phyloP scores from a whole-genome alignment of 1,140 invertebrate species.

The Alviniconcha marisindica region DNA sequence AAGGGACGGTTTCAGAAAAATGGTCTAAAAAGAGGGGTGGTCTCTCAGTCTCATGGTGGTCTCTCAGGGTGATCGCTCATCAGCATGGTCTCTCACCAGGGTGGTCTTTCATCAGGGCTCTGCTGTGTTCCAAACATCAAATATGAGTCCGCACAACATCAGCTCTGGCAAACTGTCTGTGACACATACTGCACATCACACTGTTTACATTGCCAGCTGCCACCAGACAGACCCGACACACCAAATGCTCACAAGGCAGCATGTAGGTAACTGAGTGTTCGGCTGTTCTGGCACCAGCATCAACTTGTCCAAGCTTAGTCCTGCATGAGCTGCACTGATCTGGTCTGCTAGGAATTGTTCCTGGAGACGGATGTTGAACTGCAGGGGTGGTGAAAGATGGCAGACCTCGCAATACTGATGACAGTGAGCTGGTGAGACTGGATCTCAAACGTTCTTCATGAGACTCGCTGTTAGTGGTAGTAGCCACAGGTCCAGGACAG shows the following conservation, averaged over 20 bases:
- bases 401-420: constrained; percentile 31
- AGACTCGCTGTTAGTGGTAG: neutral
- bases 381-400: constrained; percentile 42
- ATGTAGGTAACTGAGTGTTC: neutral
- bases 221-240: constrained; percentile 26
- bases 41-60: too few species aligned
- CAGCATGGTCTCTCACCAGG: too few species aligned
- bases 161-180: neutral
- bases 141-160: constrained; percentile 26
- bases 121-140: neutral
- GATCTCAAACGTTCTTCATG: constrained; percentile 32
- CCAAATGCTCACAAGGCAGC: constrained; percentile 15
- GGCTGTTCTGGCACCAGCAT: neutral
- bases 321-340: neutral
- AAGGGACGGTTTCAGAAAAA: too few species aligned
- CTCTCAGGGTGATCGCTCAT: too few species aligned
- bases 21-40: too few species aligned
- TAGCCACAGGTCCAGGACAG: neutral
- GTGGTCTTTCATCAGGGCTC: too few species aligned
- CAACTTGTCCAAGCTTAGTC: neutral
- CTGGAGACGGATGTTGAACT: neutral
- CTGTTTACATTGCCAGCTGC: too few species aligned
- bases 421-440: constrained; percentile 34
- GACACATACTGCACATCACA: constrained; percentile 4
- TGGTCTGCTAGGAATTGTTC: neutral